Conservation (phyloP, 2,888 invertebrate genomes). For the Parelbella ahira region DNA sequence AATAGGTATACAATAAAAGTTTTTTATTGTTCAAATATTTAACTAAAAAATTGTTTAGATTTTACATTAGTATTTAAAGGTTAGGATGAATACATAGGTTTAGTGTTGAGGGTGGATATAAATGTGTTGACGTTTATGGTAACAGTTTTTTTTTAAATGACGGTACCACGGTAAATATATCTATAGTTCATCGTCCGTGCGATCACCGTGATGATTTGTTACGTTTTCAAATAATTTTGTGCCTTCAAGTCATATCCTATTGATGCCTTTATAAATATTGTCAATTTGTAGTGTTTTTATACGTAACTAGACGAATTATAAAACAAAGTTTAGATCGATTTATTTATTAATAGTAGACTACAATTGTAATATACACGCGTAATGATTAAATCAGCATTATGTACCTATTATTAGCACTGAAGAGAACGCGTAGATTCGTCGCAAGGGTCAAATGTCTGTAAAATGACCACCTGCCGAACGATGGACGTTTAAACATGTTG, state of each 20-base stretch:
- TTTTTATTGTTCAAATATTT: constrained; percentile 67
- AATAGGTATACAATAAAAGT: constrained; percentile 70
- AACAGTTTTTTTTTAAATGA: constrained; percentile 37
- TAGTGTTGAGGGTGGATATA: constrained; percentile 52
- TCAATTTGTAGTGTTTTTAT: constrained; percentile 65
- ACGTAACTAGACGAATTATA: constrained; percentile 56
- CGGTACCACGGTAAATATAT: constrained; percentile 35
- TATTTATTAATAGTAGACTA: constrained; percentile 38
- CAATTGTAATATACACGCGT: too few relatives aligned
- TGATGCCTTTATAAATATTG: constrained; percentile 59
- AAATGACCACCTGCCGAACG: constrained; percentile 8
- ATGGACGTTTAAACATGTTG: constrained; percentile 62
- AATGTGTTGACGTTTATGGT: constrained; percentile 59
- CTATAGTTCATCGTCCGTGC: constrained; percentile 45
- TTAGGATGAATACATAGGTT: constrained; percentile 56
- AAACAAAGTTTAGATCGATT: constrained; percentile 48
- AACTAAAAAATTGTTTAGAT: constrained; percentile 48
- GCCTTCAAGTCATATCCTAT: constrained; percentile 77
- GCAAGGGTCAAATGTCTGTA: constrained; percentile 3
- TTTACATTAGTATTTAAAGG: constrained; percentile 48
- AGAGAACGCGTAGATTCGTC: too few relatives aligned
- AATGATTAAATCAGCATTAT: too few relatives aligned
- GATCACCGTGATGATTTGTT: too few relatives aligned
- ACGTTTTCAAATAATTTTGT: constrained; percentile 47
- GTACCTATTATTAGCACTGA: too few relatives aligned